Conservation (phyloP, 2,797 vertebrate species). For the Premnoplex brunnescens region DNA sequence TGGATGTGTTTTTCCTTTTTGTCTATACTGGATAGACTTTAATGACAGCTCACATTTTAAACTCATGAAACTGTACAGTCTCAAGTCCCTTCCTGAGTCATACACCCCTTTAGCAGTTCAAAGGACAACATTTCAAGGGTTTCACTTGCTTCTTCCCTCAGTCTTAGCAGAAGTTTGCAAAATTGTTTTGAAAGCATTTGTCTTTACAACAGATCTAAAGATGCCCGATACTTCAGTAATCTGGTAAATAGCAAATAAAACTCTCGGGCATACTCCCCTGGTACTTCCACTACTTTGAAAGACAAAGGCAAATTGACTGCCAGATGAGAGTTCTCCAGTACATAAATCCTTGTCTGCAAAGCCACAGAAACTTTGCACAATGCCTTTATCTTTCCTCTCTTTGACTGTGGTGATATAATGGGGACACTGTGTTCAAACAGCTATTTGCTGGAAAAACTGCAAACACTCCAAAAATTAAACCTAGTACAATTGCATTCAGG, state of each 20-base stretch:
- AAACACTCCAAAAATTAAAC: slow-evolving; percentile 75
- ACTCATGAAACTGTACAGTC: not conserved
- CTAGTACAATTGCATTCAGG: slow-evolving; percentile 64
- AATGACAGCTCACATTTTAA: not conserved
- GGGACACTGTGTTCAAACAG: slow-evolving; percentile 66
- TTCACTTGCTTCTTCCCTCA: slow-evolving; percentile 28
- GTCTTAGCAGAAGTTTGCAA: slow-evolving; percentile 32
- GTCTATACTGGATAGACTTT: not conserved
- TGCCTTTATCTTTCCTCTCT: slow-evolving; percentile 65
- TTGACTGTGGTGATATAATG: slow-evolving; percentile 70
- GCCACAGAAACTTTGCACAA: slow-evolving; percentile 67
- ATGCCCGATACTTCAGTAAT: slow-evolving; percentile 41
- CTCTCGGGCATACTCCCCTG: slow-evolving; percentile 29
- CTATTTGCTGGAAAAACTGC: slow-evolving; percentile 68
- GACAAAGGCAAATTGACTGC: slow-evolving; percentile 70
- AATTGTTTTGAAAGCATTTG: slow-evolving; percentile 52
- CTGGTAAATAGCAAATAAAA: slow-evolving; percentile 63
- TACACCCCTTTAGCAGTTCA: not conserved
- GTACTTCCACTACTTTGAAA: slow-evolving; percentile 65
- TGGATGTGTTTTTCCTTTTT: not conserved
- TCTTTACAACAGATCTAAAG: slow-evolving; percentile 43
- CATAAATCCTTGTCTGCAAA: slow-evolving; percentile 68
- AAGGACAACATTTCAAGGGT: slow-evolving; percentile 19
- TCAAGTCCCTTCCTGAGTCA: not conserved
- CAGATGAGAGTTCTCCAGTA: slow-evolving; percentile 65